A percentile compares a stretch with the other conserved stretches of the same genome.
Conservation (phyloP, 2,113 vertebrate genomes). For the Piaya cayana region DNA sequence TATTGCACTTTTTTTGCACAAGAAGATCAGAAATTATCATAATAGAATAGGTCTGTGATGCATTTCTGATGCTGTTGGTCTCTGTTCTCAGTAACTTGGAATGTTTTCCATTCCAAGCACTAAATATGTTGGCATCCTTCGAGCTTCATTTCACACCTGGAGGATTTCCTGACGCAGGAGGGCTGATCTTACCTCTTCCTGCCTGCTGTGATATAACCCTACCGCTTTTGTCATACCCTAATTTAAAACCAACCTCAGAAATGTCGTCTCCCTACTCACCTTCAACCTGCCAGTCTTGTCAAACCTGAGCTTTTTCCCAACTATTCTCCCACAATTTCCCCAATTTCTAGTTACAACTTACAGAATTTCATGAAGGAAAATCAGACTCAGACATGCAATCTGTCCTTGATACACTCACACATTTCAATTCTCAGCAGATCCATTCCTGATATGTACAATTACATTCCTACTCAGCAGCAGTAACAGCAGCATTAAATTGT, state of each 20-base stretch:
- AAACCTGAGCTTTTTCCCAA: neutral
- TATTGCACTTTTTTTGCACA: neutral
- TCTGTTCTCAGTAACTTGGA: neutral
- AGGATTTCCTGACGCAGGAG: slow-evolving; percentile 32
- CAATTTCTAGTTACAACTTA: neutral
- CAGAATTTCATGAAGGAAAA: neutral
- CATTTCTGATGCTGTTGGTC: neutral
- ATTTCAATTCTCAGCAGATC: slow-evolving; percentile 10
- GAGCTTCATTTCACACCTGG: neutral
- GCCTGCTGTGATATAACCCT: neutral
- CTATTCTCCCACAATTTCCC: neutral
- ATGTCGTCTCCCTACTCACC: neutral
- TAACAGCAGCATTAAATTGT: neutral
- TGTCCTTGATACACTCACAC: neutral
- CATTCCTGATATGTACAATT: neutral
- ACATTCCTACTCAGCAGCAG: neutral
- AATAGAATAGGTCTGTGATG: neutral
- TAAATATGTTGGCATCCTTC: neutral
- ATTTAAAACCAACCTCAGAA: slow-evolving; percentile 41
- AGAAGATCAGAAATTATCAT: neutral
- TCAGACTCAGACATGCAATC: neutral
- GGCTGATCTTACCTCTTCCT: slow-evolving; percentile 18
- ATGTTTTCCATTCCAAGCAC: neutral
- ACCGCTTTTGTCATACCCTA: neutral
- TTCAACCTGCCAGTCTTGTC: neutral